These are phyloP conservation scores for Euplexia lucipara DNA, from an alignment of 2,888 invertebrate species.

Conservation along the genomic window DNA sequence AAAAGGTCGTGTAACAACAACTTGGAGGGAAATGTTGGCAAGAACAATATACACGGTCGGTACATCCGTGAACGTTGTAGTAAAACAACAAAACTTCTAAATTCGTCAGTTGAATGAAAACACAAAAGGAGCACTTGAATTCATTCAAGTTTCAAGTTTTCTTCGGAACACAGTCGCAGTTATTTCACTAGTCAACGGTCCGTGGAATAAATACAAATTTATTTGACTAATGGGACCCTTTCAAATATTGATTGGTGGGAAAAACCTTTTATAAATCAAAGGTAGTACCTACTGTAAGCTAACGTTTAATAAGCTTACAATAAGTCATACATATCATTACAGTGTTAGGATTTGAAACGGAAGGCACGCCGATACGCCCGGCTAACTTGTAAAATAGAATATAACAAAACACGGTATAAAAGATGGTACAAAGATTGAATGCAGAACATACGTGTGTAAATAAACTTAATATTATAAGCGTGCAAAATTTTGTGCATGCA, in stretches of 20 bases:
- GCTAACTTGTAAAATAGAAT: too few relatives aligned
- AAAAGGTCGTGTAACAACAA: slow-evolving; percentile 2
- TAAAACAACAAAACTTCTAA: slow-evolving; percentile 7
- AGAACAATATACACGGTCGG: slow-evolving; percentile 13
- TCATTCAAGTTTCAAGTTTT: slow-evolving; percentile 20
- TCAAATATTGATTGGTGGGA: not conserved
- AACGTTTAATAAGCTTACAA: not conserved
- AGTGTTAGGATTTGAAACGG: too few relatives aligned
- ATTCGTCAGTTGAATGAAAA: slow-evolving; percentile 8
- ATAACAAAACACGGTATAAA: too few relatives aligned
- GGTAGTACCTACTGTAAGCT: too few relatives aligned
- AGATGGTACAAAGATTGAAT: too few relatives aligned
- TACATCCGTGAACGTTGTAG: not conserved
- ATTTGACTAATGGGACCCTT: not conserved
- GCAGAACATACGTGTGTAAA: too few relatives aligned
- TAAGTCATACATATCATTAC: too few relatives aligned
- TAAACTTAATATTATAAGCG: too few relatives aligned
- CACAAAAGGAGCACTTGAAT: slow-evolving; percentile 13
- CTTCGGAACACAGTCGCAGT: not conserved
- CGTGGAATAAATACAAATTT: slow-evolving; percentile 5
- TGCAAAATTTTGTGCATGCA: too few relatives aligned
- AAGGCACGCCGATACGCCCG: too few relatives aligned
- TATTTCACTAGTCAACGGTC: slow-evolving; percentile 4
- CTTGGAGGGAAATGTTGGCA: not conserved
- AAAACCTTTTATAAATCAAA: not conserved